Evolutionary conservation across 2,888 invertebrate genomes (phyloP), one percentile per base, ranked within the genome.

Genomic region (Spilosoma lubricipeda): DNA sequence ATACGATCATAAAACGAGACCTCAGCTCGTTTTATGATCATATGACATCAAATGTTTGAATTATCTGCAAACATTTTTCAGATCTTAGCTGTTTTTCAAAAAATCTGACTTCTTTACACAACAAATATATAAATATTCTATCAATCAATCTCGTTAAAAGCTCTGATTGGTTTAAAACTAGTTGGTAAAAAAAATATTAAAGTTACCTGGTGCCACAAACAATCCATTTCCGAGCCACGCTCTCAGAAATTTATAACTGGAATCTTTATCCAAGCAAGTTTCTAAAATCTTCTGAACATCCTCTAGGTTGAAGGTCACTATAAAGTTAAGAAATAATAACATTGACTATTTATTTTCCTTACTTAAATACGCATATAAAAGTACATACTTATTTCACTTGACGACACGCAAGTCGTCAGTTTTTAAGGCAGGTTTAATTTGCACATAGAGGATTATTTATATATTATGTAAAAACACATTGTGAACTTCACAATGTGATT

Each of bases 211-310:
- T 36, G 93, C 93, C 8, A 93, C 92, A 77, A 94, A 93, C 1
- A 94, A 88, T 52, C 94, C 94, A 73, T 94, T 91, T 64, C 94
- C 94, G 13, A 94, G 79, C 94, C 94, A 94, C 13, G 83, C 78
- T 78, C 75, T 88, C 27, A 94, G 85, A 78, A 94, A 94, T 80
- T 88, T 92, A 64, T 94, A 94, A 0, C 91, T 89, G 8, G 80
- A 85, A 81, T 93, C 94, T 78, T 94, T 94, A 80, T 93, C 88
- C n/a, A 94, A 85, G 52, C 92, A 93, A 66, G 89, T 91, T 71
- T 93, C 93, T 68, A 94, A 80, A 48, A 94, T 89, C 75, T 87
- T 91, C 79, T 94, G 93, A 5, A 92, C 88, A 67, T 94, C 94
- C 20, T 91, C 90, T 13, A 93, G 93, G 75, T 93, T 88, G 39